Percentiles rank a stretch among this genome's conserved stretches.
These are phyloP conservation scores for Catocala fraxini DNA, from an alignment of 2,888 invertebrate species.

Conservation along the genomic window DNA sequence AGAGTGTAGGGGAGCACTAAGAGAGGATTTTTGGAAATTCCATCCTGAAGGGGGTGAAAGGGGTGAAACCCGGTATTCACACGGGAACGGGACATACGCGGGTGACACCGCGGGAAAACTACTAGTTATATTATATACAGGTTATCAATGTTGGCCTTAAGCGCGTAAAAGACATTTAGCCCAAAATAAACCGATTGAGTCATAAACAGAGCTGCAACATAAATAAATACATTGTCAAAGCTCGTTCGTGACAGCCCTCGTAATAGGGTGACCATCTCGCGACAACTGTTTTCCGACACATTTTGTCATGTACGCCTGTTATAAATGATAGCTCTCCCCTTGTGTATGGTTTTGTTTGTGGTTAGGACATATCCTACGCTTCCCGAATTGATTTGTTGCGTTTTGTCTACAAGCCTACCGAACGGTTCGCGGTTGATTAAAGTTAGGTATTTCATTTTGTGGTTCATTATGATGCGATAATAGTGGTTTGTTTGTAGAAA, in stretches of 20 bases:
- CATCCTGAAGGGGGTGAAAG: no score
- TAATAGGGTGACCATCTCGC: constrained; percentile 49
- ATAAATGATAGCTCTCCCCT: constrained; percentile 34
- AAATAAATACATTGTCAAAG: constrained; percentile 16
- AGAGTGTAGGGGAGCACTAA: no score
- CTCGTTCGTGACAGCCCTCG: constrained; percentile 27
- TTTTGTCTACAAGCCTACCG: constrained; percentile 23
- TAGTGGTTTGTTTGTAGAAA: background rate
- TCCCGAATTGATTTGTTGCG: constrained; percentile 27
- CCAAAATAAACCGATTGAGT: constrained; percentile 6
- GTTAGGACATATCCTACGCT: constrained; percentile 27
- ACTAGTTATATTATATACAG: background rate
- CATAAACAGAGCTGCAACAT: constrained; percentile 13
- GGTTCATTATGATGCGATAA: constrained; percentile 3
- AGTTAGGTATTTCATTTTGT: constrained; percentile 11
- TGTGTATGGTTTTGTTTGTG: constrained; percentile 18
- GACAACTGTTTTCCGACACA: constrained; percentile 43
- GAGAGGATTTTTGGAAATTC: no score
- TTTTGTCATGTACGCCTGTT: constrained; percentile 35
- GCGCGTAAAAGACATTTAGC: background rate
- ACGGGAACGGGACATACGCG: no score
- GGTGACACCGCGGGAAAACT: no score
- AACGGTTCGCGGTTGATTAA: constrained; percentile 5
- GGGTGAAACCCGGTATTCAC: no score
- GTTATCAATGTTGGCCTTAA: background rate